phyloP scores from a whole-genome alignment of 1,140 invertebrate genomes.

The Euglossa dilemma region DNA sequence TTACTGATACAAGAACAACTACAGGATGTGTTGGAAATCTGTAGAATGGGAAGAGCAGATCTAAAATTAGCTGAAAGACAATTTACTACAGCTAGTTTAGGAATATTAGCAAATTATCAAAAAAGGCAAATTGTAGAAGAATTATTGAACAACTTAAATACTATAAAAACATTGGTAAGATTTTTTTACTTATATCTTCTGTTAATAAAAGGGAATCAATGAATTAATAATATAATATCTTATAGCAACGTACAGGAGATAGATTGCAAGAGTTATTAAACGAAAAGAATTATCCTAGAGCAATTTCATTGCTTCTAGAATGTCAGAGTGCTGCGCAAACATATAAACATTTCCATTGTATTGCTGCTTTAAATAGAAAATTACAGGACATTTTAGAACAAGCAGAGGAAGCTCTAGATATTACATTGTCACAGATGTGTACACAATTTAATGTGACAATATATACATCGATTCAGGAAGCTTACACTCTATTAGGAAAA shows the following conservation, averaged over 20 bases:
- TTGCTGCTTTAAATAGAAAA: slow-evolving; percentile 92
- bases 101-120: slow-evolving; percentile 93
- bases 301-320: slow-evolving; percentile 93
- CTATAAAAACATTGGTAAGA: slow-evolving; percentile 91
- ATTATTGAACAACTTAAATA: slow-evolving; percentile 90
- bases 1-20: slow-evolving; percentile 90
- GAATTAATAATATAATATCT: slow-evolving; percentile 47
- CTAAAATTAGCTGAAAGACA: slow-evolving; percentile 89
- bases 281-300: slow-evolving; percentile 94
- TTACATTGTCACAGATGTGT: slow-evolving; percentile 90
- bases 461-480: slow-evolving; percentile 91
- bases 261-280: slow-evolving; percentile 90
- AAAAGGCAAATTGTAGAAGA: slow-evolving; percentile 91
- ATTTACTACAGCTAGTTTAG: slow-evolving; percentile 92
- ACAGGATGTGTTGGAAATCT: slow-evolving; percentile 87
- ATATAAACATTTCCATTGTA: slow-evolving; percentile 93
- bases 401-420: slow-evolving; percentile 95
- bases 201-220: neutral
- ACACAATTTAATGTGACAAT: slow-evolving; percentile 88
- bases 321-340: slow-evolving; percentile 92
- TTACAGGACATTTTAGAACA: slow-evolving; percentile 95
- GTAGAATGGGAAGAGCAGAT: slow-evolving; percentile 87
- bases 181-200: neutral
- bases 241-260: slow-evolving; percentile 91
- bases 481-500: slow-evolving; percentile 93